Base-by-base conservation (phyloP, 1,140 invertebrate species). In the Chironomus striatipennis region DNA sequence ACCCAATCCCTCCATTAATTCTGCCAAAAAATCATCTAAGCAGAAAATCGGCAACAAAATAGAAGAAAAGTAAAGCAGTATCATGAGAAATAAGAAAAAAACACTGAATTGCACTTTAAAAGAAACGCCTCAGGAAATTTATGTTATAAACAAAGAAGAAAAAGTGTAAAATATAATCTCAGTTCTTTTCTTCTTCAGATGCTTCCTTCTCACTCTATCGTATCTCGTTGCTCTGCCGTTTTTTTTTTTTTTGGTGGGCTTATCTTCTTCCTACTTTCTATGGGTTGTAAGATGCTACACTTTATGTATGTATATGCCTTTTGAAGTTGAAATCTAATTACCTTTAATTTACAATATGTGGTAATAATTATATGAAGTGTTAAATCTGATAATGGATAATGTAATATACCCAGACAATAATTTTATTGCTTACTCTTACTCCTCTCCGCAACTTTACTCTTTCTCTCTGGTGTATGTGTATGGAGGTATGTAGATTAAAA, bases 261-360 rank as follows among this genome's bases (percentile, higher is more conserved):
- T 70, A 70, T 70, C 65, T 70, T 18, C 17, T 8, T 18, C 17
- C 9, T 70, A 34, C 24, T 34, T 34, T 34, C 24, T 34, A 34
- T 34, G n/a, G n/a, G n/a, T n/a, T n/a, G 24, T 34, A 34, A 34
- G 24, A 34, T 34, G 24, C 24, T 34, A n/a, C 7, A 4, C 7
- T 67, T 2, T 67, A 67, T 67, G 64, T 47, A 5, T 47, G 43
- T 47, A 4, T 12, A 57, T 57, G 47, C 47, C 24, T 70, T 67
- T 70, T 70, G 65, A 70, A 70, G 65, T 70, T 57, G 65, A 70
- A 70, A 70, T 18, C 65, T 70, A 70, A 70, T 70, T 70, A 70
- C 17, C 65, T 70, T 70, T 70, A 70, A 70, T 70, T 20, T 20
- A 70, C 10, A 70, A 20, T 70, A 70, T 70, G 65, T 70, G 65